Percentiles rank a stretch among this genome's conserved stretches.
Conservation (phyloP, 2,888 invertebrate species). For the Dasypolia templi region DNA sequence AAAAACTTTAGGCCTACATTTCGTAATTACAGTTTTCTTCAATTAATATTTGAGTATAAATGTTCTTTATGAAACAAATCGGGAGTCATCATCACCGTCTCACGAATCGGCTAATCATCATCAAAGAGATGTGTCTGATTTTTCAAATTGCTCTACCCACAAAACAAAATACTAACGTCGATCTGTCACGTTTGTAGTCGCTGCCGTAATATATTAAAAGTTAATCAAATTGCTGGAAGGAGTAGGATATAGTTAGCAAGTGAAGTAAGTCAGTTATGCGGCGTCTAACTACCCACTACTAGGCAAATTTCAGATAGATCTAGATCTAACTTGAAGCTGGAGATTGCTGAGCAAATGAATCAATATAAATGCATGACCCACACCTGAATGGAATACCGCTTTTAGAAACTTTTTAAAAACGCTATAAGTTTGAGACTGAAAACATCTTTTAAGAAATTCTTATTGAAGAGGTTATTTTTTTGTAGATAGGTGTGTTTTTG, state of each 20-base stretch:
- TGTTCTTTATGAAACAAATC: background rate
- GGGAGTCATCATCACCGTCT: background rate
- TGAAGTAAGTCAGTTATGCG: slow-evolving; percentile 36
- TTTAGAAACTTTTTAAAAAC: slow-evolving; percentile 43
- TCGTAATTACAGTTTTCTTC: background rate
- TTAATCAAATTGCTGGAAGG: slow-evolving; percentile 30
- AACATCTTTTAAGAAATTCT: slow-evolving; percentile 19
- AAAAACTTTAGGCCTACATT: too few relatives aligned
- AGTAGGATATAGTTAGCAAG: slow-evolving; percentile 16
- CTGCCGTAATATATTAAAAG: background rate
- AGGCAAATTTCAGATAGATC: slow-evolving; percentile 55
- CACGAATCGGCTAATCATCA: background rate
- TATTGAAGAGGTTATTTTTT: background rate
- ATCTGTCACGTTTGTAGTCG: background rate
- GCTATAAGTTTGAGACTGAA: slow-evolving; percentile 43
- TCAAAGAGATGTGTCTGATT: background rate
- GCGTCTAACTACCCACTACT: slow-evolving; percentile 30
- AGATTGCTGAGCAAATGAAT: slow-evolving; percentile 62
- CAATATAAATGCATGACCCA: slow-evolving; percentile 66
- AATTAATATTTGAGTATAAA: background rate
- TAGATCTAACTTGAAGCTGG: slow-evolving; percentile 49
- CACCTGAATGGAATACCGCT: slow-evolving; percentile 50
- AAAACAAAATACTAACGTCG: background rate
- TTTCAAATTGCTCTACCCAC: background rate
- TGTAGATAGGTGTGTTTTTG: background rate